phyloP scores from a whole-genome alignment of 1,140 invertebrate species.

The Bombus superbus region DNA sequence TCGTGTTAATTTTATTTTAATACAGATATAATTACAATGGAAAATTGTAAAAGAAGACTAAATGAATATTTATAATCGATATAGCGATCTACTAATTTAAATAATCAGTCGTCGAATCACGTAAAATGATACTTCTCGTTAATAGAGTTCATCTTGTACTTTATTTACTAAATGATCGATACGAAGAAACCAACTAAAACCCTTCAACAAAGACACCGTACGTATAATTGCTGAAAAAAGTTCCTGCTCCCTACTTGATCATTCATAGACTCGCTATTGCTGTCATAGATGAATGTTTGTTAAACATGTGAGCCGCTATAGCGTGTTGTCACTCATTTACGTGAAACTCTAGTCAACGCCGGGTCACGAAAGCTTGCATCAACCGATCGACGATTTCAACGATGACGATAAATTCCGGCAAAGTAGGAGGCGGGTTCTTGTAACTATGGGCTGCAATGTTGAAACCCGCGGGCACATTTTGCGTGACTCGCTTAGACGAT shows the following conservation, averaged over 20 bases:
- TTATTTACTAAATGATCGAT: no score
- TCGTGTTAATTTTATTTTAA: no score
- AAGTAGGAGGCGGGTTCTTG: conserved; percentile 40
- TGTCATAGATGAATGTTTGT: not conserved
- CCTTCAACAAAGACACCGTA: no score
- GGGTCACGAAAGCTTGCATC: conserved; percentile 56
- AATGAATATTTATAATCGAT: no score
- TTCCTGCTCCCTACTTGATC: not conserved
- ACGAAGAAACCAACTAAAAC: no score
- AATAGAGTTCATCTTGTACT: not conserved
- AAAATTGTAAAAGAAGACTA: no score
- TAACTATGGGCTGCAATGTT: conserved; percentile 41
- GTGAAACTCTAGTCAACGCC: not conserved
- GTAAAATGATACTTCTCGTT: no score
- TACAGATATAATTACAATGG: no score
- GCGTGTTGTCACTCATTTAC: not conserved
- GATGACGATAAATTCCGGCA: conserved; percentile 47
- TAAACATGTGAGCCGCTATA: not conserved
- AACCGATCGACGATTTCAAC: conserved; percentile 58
- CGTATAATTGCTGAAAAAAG: no score
- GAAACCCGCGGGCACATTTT: conserved; percentile 50
- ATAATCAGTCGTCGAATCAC: no score
- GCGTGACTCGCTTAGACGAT: conserved; percentile 63
- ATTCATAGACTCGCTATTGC: no score
- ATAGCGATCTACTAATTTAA: no score